Percentiles rank a stretch among this genome's conserved stretches.
These are phyloP conservation scores for Cricetomys ansorgei DNA, from an alignment of 2,113 vertebrate genomes.

Conservation along the genomic window DNA sequence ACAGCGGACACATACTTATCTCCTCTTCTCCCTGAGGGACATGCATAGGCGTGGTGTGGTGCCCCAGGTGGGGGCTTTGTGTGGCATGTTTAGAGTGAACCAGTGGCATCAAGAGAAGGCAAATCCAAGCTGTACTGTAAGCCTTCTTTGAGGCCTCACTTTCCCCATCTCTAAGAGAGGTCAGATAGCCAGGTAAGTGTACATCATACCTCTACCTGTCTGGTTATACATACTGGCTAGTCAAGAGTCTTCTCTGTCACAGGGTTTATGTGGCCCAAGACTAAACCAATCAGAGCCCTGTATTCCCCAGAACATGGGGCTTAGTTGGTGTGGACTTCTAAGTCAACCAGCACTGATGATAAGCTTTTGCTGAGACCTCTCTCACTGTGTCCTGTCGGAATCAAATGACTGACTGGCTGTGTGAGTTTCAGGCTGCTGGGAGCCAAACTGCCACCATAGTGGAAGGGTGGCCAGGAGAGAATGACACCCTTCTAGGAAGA, in stretches of 20 bases:
- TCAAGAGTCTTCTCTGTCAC: neutral
- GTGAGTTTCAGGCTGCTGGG: neutral
- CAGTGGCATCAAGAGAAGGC: neutral
- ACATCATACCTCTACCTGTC: neutral
- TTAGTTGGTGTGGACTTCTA: neutral
- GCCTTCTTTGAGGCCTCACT: slow-evolving; percentile 1
- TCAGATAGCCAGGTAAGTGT: neutral
- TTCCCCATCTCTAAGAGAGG: neutral
- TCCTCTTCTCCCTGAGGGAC: neutral
- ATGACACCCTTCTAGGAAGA: neutral
- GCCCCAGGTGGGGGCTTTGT: neutral
- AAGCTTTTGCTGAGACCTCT: neutral
- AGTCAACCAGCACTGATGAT: neutral
- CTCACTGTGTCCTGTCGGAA: neutral
- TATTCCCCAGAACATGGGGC: neutral
- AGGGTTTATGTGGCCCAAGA: too few species aligned
- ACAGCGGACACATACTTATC: too few species aligned
- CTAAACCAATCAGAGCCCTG: neutral
- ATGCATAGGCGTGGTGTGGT: neutral
- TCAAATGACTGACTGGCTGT: neutral
- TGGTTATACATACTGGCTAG: neutral
- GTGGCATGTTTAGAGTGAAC: neutral
- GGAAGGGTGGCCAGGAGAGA: neutral
- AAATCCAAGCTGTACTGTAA: neutral
- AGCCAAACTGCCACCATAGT: neutral